phyloP scores from a whole-genome alignment of 2,888 invertebrate genomes.

The Oscheius onirici region DNA sequence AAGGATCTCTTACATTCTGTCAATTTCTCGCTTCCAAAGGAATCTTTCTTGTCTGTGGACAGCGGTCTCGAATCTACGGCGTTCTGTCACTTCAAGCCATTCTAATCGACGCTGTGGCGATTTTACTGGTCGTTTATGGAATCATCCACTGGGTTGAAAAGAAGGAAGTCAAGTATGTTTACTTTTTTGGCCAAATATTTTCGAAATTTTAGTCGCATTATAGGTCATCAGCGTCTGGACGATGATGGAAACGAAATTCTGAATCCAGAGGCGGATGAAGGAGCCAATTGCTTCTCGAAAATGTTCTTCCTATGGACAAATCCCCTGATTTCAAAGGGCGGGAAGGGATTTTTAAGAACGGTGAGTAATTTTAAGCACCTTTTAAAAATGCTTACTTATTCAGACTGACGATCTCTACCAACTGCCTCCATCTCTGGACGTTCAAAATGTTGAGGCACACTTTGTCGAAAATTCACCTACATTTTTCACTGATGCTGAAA shows the following conservation, averaged over 20 bases:
- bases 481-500: conserved; percentile 52
- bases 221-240: not conserved
- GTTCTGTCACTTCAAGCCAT: not conserved
- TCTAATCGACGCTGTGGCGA: not conserved
- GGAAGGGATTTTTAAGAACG: conserved; percentile 79
- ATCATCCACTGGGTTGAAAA: not conserved
- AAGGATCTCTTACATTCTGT: conserved; percentile 5
- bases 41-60: conserved; percentile 1
- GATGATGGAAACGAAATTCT: conserved; percentile 16
- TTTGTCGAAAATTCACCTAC: conserved; percentile 58
- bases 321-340: conserved; percentile 78
- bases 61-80: not conserved
- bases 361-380: conserved; percentile 27
- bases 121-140: not conserved
- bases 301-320: conserved; percentile 67
- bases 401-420: conserved; percentile 84
- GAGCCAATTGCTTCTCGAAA: conserved; percentile 30
- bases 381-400: conserved; percentile 14
- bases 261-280: conserved; percentile 40
- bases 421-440: conserved; percentile 79
- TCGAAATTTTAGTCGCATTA: not conserved
- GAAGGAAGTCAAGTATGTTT: not conserved
- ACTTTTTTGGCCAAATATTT: not conserved
- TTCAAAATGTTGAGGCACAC: conserved; percentile 76
- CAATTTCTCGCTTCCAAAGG: conserved; percentile 18